phyloP scores from a whole-genome alignment of 2,888 invertebrate genomes.

The Auanema sp. region DNA sequence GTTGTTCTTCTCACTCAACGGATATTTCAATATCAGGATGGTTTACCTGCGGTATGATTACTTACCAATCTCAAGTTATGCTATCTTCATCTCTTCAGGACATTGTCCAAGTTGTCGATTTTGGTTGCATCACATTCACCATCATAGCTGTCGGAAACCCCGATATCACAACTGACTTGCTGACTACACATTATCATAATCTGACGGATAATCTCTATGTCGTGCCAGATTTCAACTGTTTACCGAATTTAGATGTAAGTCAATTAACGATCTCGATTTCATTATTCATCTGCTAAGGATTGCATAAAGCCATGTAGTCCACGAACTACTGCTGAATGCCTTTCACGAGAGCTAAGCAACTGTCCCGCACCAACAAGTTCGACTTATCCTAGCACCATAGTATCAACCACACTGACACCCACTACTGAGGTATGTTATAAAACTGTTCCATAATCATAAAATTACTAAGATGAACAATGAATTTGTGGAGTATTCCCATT shows the following conservation, averaged over 20 bases:
- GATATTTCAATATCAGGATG: conserved; percentile 27
- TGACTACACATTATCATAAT: conserved; percentile 20
- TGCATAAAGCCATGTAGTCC: conserved; percentile 48
- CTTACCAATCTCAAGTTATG: background rate
- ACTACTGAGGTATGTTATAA: conserved; percentile 8
- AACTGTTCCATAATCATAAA: no score
- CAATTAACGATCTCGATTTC: background rate
- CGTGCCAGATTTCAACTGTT: conserved; percentile 43
- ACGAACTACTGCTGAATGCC: conserved; percentile 21
- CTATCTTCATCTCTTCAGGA: conserved; percentile 22
- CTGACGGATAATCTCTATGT: conserved; percentile 22
- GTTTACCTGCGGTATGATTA: background rate
- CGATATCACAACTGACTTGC: conserved; percentile 22
- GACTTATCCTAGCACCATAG: conserved; percentile 24
- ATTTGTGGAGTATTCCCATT: conserved; percentile 32
- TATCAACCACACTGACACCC: conserved; percentile 22
- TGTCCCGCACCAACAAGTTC: conserved; percentile 29
- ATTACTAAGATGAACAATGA: conserved; percentile 16
- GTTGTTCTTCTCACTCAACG: conserved; percentile 43
- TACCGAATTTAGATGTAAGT: conserved; percentile 19
- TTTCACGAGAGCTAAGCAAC: conserved; percentile 5
- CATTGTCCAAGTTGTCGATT: conserved; percentile 15
- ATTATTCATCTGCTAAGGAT: conserved; percentile 15
- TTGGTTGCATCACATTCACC: conserved; percentile 39
- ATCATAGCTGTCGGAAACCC: conserved; percentile 36